These are phyloP conservation scores for Danio tinwini DNA, from an alignment of 2,797 vertebrate species.

Conservation along the genomic window DNA sequence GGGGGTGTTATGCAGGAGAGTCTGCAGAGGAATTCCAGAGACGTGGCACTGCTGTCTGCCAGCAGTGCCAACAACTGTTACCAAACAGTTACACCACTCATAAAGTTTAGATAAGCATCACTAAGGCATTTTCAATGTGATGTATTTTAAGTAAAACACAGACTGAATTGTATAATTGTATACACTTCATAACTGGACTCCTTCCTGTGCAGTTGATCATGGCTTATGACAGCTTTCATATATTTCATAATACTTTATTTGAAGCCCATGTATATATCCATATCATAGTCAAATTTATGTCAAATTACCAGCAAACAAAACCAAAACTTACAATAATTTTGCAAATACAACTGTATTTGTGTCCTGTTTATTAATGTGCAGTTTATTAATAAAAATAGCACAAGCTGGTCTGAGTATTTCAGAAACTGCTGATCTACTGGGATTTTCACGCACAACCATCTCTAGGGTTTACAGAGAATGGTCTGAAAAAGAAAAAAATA, in stretches of 20 bases:
- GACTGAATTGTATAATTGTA: not conserved
- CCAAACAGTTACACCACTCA: slow-evolving; percentile 2
- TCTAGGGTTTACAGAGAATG: too few relatives aligned
- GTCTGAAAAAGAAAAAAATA: too few relatives aligned
- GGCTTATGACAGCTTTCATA: not conserved
- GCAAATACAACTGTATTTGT: too few relatives aligned
- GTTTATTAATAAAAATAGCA: too few relatives aligned
- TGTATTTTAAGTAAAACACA: not conserved
- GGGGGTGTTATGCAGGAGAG: not conserved
- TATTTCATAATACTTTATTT: not conserved
- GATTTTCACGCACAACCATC: too few relatives aligned
- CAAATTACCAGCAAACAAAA: not conserved
- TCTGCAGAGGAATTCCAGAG: slow-evolving; percentile 9
- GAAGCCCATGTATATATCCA: not conserved
- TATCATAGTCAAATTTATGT: not conserved
- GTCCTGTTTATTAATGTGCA: too few relatives aligned
- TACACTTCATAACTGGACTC: not conserved
- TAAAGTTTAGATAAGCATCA: not conserved
- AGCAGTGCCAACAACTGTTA: not conserved
- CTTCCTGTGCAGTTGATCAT: not conserved
- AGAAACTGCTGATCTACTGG: too few relatives aligned
- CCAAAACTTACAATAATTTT: too few relatives aligned
- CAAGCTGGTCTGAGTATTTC: too few relatives aligned
- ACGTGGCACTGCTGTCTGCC: slow-evolving; percentile 18
- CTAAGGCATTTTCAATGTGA: not conserved